These are phyloP conservation scores for Apantesis nais DNA, from an alignment of 2,888 invertebrate species.

Conservation along the genomic window DNA sequence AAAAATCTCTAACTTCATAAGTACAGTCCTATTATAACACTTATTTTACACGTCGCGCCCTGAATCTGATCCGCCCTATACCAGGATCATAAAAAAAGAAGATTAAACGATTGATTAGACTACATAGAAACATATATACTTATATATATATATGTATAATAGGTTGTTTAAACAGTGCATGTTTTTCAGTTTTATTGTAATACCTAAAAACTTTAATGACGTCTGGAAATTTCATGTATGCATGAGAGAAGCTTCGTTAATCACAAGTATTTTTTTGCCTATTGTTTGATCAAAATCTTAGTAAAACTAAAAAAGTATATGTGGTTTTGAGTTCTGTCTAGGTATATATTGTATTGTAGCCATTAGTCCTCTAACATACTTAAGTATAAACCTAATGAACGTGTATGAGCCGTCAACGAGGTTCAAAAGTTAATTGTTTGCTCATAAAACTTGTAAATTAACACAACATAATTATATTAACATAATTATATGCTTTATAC, in stretches of 20 bases:
- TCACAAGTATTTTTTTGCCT: conserved; percentile 36
- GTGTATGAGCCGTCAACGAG: conserved; percentile 3
- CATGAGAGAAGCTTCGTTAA: conserved; percentile 57
- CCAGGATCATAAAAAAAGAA: background rate
- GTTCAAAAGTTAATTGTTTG: conserved; percentile 15
- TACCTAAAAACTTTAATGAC: conserved; percentile 54
- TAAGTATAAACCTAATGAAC: conserved; percentile 7
- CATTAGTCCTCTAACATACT: background rate
- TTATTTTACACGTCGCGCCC: too few species aligned
- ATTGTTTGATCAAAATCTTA: conserved; percentile 28
- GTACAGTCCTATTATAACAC: too few species aligned
- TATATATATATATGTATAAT: too few species aligned
- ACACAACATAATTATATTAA: conserved; percentile 17
- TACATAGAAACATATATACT: background rate
- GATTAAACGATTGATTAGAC: background rate
- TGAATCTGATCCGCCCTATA: background rate
- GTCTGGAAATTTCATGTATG: conserved; percentile 67
- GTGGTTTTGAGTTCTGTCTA: background rate
- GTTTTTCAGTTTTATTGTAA: conserved; percentile 55
- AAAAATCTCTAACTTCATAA: too few species aligned
- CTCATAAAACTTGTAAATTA: conserved; percentile 3
- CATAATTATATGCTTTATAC: conserved; percentile 10
- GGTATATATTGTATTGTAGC: background rate
- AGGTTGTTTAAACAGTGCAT: conserved; percentile 2
- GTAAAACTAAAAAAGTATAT: conserved; percentile 15